phyloP scores from a whole-genome alignment of 2,113 vertebrate species.

The human region DNA sequence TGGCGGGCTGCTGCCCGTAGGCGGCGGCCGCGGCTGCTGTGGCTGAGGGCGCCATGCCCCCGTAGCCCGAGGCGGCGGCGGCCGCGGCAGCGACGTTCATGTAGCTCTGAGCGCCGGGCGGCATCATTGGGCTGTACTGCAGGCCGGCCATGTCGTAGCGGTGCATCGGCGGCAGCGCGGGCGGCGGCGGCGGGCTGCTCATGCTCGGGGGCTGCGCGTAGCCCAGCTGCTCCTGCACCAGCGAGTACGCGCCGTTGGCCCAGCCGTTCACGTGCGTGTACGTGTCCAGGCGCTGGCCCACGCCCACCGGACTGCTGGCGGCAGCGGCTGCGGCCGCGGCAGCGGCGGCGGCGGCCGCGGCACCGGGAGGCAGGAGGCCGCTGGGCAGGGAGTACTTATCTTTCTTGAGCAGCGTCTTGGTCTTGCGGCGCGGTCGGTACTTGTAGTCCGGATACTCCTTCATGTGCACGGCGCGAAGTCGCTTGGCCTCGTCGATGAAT shows the following conservation, averaged over 20 bases:
- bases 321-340: slow-evolving; percentile 82
- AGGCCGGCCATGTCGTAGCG: slow-evolving; percentile 97
- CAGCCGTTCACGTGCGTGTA: slow-evolving; percentile 98
- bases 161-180: slow-evolving; percentile 97
- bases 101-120: slow-evolving; percentile 94
- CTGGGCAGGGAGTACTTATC: slow-evolving; percentile 97
- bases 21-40: slow-evolving; percentile 88
- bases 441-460: slow-evolving; percentile 99
- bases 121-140: slow-evolving; percentile 98
- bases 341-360: slow-evolving; percentile 84
- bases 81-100: slow-evolving; percentile 95
- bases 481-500: slow-evolving; percentile 99
- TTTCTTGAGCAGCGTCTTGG: slow-evolving; percentile 99
- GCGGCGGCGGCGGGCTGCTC: slow-evolving; percentile 87
- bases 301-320: slow-evolving; percentile 92
- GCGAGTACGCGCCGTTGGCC: slow-evolving; percentile 97
- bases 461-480: slow-evolving; percentile 98
- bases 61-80: slow-evolving; percentile 91
- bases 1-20: slow-evolving; percentile 89
- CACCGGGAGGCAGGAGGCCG: slow-evolving; percentile 91
- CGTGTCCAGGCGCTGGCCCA: slow-evolving; percentile 96
- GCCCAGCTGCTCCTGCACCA: slow-evolving; percentile 97
- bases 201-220: slow-evolving; percentile 96
- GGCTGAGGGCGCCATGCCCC: slow-evolving; percentile 88
- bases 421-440: slow-evolving; percentile 98